Evolutionary conservation across 1,140 invertebrate genomes (phyloP), one percentile per base, ranked within the genome.

Genomic region (Tetragonula clypearis): DNA sequence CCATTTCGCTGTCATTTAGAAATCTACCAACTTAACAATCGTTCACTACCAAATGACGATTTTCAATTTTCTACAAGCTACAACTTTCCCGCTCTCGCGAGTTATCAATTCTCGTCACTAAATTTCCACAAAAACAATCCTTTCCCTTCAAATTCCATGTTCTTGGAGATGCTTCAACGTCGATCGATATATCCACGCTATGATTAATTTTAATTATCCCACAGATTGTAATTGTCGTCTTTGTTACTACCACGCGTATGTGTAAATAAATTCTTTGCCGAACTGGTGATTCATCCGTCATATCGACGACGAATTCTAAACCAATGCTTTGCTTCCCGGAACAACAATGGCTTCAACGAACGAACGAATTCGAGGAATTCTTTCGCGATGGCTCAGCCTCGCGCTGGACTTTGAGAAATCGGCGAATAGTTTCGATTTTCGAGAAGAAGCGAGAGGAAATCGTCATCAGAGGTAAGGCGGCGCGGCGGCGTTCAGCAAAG

Each of bases 361-460:
- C 2, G 60, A 14, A 12, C 60, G 23, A 26, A 65, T 65, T 65
- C 62, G 15, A 0, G 6, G n/a, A 17, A 66, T 26, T 66, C n/a
- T 26, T 1, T 4, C 12, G 11, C 60, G 23, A 62, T 4, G 23
- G 3, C 5, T 4, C 60, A 49, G 60, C 23, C 12, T 3, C 30
- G 1, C 23, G 60, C 3, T 14, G 15, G 6, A 26, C n/a, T 66
- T 66, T 19, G 26, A 19, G 65, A 66, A 30, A 66, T 15, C 65
- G 15, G 65, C 15, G 65, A 17, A 66, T 2, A 15, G 8, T 30
- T 66, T 66, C 8, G 65, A 15, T 9, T 30, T 66, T 17, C 15
- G n/a, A 26, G n/a, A 17, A 65, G 65, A 71, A 53, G 30, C 30
- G 30, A 30, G 60, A 87, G 87, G 41, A 49, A 41, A 41, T 41